Percentiles rank a stretch among this genome's conserved stretches.
Evolutionary conservation across 1,140 invertebrate species (phyloP).

Genomic region (Spodoptera frugiperda): DNA sequence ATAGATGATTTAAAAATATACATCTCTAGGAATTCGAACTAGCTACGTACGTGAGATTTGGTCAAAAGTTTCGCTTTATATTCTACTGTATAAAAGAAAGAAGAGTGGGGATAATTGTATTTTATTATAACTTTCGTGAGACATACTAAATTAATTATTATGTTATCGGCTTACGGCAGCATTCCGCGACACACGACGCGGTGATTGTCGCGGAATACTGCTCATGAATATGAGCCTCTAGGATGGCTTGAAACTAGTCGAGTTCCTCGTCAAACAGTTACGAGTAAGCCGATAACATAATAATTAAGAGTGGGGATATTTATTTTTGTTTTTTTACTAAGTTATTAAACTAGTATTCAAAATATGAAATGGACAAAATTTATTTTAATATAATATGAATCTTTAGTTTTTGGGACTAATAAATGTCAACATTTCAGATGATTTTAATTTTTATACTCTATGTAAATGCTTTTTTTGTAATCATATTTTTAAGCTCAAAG

Average conservation of each 20-base stretch:
- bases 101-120: not conserved
- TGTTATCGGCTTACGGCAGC: too few species aligned
- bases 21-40: constrained; percentile 20
- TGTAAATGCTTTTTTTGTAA: not conserved
- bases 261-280: too few species aligned
- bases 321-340: too few species aligned
- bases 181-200: too few species aligned
- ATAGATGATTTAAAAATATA: constrained; percentile 47
- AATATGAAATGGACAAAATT: constrained; percentile 15
- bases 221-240: too few species aligned
- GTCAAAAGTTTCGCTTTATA: not conserved
- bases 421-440: not conserved
- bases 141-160: too few species aligned
- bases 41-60: not conserved
- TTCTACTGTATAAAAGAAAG: not conserved
- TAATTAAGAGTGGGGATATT: not conserved
- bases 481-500: not conserved
- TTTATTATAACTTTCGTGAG: too few species aligned
- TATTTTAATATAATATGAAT: not conserved
- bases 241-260: too few species aligned
- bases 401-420: not conserved
- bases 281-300: too few species aligned
- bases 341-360: not conserved
- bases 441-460: not conserved
- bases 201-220: too few species aligned